Evolutionary conservation across 2,113 vertebrate genomes (phyloP), one percentile per base, ranked within the genome.

Genomic region (Oxyruncus cristatus): DNA sequence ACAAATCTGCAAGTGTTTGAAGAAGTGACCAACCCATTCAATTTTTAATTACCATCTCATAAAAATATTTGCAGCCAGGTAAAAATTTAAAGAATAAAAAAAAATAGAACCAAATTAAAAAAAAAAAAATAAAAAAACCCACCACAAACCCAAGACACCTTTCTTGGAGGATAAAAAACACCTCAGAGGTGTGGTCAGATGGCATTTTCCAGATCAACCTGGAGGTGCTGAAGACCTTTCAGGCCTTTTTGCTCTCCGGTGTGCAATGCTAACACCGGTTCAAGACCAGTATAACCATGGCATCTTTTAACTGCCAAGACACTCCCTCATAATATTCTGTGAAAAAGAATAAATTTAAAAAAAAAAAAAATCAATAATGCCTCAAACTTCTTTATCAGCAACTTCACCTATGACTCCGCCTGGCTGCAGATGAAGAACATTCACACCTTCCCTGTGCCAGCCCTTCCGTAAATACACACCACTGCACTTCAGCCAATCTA

Each of bases 291-390:
- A 27, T 11, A 67, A 81, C 26, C 19, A 53, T 3, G 14, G 0
- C 2, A 79, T 15, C 47, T 47, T 58, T 42, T 14, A 80, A 68
- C 30, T 41, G 41, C n/a, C 71, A 92, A 44, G 90, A 76, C 9
- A 72, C 30, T 65, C 17, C 26, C 35, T 46, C 35, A 7, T 9
- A 33, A 79, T 4, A 39, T 39, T n/a, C 8, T 3, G 56, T 3
- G 9, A 24, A 1, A 3, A 2, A 4, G 6, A 19, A 27, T n/a
- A n/a, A n/a, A n/a, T n/a, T n/a, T n/a, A n/a, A 33, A 24, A 53
- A 11, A 20, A 26, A 35, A 52, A 63, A 37, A 39, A 17, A 2
- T 3, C 27, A 76, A 39, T 12, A 62, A 61, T 18, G 28, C 6
- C 59, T 80, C 49, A 41, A 41, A n/a, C 27, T 72, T 77, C 32